Conservation (phyloP, 1,140 invertebrate species). For the Apis cerana region DNA sequence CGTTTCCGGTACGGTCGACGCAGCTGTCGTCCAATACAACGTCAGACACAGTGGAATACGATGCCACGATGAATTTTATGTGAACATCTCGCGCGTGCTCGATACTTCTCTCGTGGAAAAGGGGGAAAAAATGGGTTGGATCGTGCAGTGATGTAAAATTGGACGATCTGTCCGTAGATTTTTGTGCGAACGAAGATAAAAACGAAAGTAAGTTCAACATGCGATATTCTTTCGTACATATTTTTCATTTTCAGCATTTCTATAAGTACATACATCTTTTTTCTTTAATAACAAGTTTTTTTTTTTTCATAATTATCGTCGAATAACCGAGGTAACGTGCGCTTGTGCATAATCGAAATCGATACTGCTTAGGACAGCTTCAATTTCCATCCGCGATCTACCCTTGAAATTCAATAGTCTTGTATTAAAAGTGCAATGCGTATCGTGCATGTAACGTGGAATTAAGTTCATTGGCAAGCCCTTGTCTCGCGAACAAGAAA, state of each 20-base stretch:
- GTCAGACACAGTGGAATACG: neutral
- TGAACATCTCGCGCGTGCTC: neutral
- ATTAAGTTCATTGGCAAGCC: constrained; percentile 22
- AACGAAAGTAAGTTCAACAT: constrained; percentile 16
- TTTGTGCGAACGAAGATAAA: neutral
- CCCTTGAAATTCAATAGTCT: constrained; percentile 39
- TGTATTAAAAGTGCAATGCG: no score
- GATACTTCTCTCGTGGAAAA: neutral
- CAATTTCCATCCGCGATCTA: neutral
- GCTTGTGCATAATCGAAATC: constrained; percentile 6
- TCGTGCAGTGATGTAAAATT: neutral
- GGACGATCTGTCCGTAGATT: neutral
- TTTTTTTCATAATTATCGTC: no score
- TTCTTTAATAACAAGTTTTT: neutral
- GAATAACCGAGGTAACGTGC: neutral
- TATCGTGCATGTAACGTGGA: neutral
- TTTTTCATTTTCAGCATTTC: constrained; percentile 14
- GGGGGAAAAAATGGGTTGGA: no score
- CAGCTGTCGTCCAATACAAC: constrained; percentile 59
- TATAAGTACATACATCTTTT: constrained; percentile 1
- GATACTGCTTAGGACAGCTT: neutral
- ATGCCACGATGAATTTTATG: neutral
- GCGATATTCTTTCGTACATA: neutral
- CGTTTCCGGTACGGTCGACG: constrained; percentile 48
- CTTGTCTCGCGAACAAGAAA: constrained; percentile 3